Conservation (phyloP, 1,140 invertebrate genomes). For the Chymomyza costata region DNA sequence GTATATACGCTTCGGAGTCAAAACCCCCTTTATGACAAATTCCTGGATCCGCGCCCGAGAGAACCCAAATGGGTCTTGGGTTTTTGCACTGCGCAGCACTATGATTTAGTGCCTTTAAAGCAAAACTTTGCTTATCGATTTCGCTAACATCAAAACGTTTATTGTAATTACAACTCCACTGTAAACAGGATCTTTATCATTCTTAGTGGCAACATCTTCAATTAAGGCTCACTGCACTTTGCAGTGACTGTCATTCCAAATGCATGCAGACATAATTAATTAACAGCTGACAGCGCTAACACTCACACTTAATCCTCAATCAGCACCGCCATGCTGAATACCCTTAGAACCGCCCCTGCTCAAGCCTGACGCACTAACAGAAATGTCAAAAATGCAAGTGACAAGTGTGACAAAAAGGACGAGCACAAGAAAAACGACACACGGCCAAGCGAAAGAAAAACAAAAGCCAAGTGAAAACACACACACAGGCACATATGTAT, state of each 20-base stretch:
- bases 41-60: no score
- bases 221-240: slow-evolving; percentile 30
- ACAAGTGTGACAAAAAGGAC: slow-evolving; percentile 70
- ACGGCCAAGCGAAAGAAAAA: slow-evolving; percentile 42
- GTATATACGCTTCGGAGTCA: no score
- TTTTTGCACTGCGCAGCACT: no score
- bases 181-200: no score
- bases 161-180: no score
- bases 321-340: no score
- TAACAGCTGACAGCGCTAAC: slow-evolving; percentile 54
- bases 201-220: no score
- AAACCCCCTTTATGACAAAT: no score
- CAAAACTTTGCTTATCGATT: no score
- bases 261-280: slow-evolving; percentile 70
- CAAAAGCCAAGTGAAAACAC: slow-evolving; percentile 51
- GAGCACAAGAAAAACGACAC: slow-evolving; percentile 35
- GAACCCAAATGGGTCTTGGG: no score
- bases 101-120: no score
- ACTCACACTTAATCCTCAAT: slow-evolving; percentile 12
- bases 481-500: slow-evolving; percentile 30
- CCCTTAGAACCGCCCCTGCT: neutral
- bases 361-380: slow-evolving; percentile 42
- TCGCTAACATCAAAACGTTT: no score
- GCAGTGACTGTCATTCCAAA: slow-evolving; percentile 52
- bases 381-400: slow-evolving; percentile 72